Conservation (phyloP, 2,888 invertebrate species). For the Polydesmus complanatus region DNA sequence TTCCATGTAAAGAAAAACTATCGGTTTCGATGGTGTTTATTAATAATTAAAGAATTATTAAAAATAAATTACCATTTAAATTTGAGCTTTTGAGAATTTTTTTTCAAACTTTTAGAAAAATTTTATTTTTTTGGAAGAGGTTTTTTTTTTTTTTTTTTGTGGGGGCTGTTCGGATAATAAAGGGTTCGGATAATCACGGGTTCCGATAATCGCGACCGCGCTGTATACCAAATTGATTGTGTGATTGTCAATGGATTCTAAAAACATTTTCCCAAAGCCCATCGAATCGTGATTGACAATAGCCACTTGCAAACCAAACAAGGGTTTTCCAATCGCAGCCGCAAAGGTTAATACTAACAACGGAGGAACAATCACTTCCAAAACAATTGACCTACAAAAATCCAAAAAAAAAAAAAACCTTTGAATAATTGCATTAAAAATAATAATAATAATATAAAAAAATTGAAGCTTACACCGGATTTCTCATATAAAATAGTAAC, state of each 20-base stretch:
- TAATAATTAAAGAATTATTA: too few species aligned
- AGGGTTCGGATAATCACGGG: too few species aligned
- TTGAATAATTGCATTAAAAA: neutral
- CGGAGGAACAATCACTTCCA: neutral
- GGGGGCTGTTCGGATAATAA: too few species aligned
- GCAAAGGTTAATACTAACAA: neutral
- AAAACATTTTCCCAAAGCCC: neutral
- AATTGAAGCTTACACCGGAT: neutral
- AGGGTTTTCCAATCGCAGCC: constrained; percentile 3
- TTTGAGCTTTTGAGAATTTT: too few species aligned
- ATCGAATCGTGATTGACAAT: constrained; percentile 8
- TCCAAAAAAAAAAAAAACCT: neutral
- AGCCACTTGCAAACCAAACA: constrained; percentile 4
- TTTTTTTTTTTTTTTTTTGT: too few species aligned
- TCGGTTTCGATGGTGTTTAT: too few species aligned
- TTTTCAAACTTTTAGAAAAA: too few species aligned
- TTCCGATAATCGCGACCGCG: too few species aligned
- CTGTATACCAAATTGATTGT: neutral
- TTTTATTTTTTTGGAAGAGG: too few species aligned
- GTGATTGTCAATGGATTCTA: neutral
- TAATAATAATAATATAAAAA: neutral
- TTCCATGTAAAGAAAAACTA: too few species aligned
- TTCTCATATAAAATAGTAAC: neutral
- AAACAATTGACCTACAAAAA: neutral
- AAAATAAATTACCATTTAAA: too few species aligned